phyloP scores from a whole-genome alignment of 2,797 vertebrate genomes.

The Tachyglossus aculeatus region DNA sequence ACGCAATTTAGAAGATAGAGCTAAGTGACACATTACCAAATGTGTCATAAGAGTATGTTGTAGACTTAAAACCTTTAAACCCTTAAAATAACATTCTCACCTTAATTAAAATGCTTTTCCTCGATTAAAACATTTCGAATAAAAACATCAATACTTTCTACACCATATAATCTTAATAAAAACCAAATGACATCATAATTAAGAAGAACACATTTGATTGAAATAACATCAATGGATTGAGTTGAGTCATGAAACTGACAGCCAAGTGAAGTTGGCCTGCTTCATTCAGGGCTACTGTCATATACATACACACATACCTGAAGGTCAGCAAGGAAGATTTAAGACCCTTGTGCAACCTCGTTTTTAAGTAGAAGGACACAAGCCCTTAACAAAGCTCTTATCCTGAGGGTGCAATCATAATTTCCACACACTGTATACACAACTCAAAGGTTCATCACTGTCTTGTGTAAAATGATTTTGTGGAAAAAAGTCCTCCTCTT shows the following conservation, averaged over 20 bases:
- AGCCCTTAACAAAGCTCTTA: neutral
- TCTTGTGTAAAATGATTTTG: neutral
- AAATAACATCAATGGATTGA: slow-evolving; percentile 15
- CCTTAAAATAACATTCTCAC: slow-evolving; percentile 25
- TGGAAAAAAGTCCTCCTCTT: neutral
- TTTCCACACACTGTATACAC: neutral
- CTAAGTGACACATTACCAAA: slow-evolving; percentile 40
- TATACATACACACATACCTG: no score
- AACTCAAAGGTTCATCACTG: slow-evolving; percentile 12
- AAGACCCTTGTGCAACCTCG: neutral
- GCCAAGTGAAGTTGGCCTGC: neutral
- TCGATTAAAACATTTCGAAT: slow-evolving; percentile 53
- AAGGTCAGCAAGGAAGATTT: neutral
- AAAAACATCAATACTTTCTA: slow-evolving; percentile 47
- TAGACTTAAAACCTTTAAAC: slow-evolving; percentile 52
- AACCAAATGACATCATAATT: slow-evolving; percentile 35
- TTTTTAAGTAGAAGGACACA: neutral
- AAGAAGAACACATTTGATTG: slow-evolving; percentile 10
- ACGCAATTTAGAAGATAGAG: slow-evolving; percentile 47
- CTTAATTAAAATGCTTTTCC: slow-evolving; percentile 59
- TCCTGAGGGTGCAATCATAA: neutral
- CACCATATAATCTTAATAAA: slow-evolving; percentile 44
- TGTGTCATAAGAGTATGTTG: slow-evolving; percentile 20
- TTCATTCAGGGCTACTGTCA: slow-evolving; percentile 1
- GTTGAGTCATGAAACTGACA: neutral